Evolutionary conservation across 2,797 vertebrate species (phyloP), one percentile per base, ranked within the genome.

Genomic region (Ibycter americanus): DNA sequence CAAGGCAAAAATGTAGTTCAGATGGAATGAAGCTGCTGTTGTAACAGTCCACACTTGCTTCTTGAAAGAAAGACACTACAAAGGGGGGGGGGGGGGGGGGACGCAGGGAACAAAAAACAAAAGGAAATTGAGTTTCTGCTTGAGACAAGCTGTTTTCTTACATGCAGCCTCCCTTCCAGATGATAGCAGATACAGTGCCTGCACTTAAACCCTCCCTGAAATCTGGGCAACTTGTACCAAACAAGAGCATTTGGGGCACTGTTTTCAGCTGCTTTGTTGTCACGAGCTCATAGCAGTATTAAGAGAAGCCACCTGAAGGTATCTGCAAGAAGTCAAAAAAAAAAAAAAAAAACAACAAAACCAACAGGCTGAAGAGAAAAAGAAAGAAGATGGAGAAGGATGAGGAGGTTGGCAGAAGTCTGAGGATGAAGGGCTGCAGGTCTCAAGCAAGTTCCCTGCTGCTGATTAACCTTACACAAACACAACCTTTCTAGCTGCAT

Each of bases 271-370:
- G 62, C 23, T 67, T 63, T 55, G 40, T 82, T 38, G 12, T 55
- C 58, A 59, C 0, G 0, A 72, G 21, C 25, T 76, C 54, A 36
- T 4, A 27, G 31, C 15, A 49, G 25, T 5, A 4, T 34, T 84
- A 18, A 72, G 72, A 62, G 31, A 87, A 68, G 14, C 49, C 21
- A 18, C 21, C 52, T 32, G 47, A 49, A 52, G 27, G n/a, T 29
- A 67, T 73, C 19, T 59, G 49, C 47, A 72, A 79, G 27, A 66
- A 87, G n/a, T 58, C 25, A 62, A 68, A 68, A 76, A 21, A 58
- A 27, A 42, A 42, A n/a, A n/a, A n/a, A 13, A 42, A 42, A 42
- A 42, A 42, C 15, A 42, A 42, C 13, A 42, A 42, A 42, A 13
- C 40, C 9, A 38, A 21, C 5, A 26, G 14, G 6, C 16, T 3